Percentiles rank a stretch among this genome's conserved stretches.
These are phyloP conservation scores for Drosophila paulistorum DNA, from an alignment of 1,140 invertebrate genomes.

Conservation along the genomic window DNA sequence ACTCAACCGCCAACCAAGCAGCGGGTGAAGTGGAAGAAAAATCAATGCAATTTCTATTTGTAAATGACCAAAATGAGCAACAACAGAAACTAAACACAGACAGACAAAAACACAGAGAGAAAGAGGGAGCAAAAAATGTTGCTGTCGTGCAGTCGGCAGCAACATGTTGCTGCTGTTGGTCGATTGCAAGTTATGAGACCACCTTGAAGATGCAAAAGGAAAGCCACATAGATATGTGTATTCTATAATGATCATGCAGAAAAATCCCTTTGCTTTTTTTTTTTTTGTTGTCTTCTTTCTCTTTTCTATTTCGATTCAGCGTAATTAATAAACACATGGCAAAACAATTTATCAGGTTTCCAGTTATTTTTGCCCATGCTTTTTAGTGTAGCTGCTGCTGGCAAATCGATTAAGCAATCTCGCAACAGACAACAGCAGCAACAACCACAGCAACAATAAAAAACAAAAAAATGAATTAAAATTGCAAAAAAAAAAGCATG, in stretches of 20 bases:
- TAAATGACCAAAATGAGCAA: slow-evolving; percentile 74
- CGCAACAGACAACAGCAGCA: slow-evolving; percentile 21
- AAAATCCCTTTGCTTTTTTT: slow-evolving; percentile 29
- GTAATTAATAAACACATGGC: slow-evolving; percentile 81
- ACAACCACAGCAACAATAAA: slow-evolving; percentile 13
- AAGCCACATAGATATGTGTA: neutral
- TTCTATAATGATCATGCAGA: slow-evolving; percentile 26
- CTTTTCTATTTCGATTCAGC: slow-evolving; percentile 70
- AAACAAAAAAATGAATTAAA: slow-evolving; percentile 72
- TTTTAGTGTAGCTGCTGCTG: slow-evolving; percentile 37
- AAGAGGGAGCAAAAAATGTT: slow-evolving; percentile 32
- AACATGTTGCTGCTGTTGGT: slow-evolving; percentile 26
- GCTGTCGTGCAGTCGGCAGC: slow-evolving; percentile 7
- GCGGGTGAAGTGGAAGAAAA: slow-evolving; percentile 30
- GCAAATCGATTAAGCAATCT: slow-evolving; percentile 82
- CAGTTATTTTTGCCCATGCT: slow-evolving; percentile 2
- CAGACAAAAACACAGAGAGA: neutral
- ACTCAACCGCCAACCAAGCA: neutral
- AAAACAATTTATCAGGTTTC: slow-evolving; percentile 70
- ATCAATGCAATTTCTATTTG: slow-evolving; percentile 82
- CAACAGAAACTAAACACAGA: slow-evolving; percentile 12
- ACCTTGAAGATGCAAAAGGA: slow-evolving; percentile 54
- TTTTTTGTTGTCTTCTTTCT: neutral
- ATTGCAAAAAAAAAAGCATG: slow-evolving; percentile 44
- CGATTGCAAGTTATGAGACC: slow-evolving; percentile 48